A percentile compares a stretch with the other conserved stretches of the same genome.
Evolutionary conservation across 2,888 invertebrate genomes (phyloP).

Genomic region (Phortica magna): DNA sequence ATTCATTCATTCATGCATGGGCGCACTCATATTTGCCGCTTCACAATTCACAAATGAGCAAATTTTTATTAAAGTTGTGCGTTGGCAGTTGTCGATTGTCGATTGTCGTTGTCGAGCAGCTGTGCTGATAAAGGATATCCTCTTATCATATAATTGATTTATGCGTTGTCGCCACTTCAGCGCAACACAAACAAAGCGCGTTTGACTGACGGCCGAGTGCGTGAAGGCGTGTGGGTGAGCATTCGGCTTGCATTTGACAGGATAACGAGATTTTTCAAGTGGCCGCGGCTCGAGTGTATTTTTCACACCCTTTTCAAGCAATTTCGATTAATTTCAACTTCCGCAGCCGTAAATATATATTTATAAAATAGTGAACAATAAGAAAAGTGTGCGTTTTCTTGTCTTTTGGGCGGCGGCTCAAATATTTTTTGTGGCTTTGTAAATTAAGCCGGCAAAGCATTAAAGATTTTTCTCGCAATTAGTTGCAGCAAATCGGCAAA

Average conservation of each 20-base stretch:
- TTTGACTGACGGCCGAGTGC: slow-evolving; percentile 58
- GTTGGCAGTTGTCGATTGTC: background rate
- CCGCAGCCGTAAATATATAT: background rate
- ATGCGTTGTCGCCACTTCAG: slow-evolving; percentile 26
- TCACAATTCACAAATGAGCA: no score
- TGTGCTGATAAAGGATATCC: slow-evolving; percentile 28
- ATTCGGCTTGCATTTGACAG: slow-evolving; percentile 69
- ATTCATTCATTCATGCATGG: background rate
- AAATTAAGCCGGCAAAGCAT: slow-evolving; percentile 49
- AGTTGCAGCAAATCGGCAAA: slow-evolving; percentile 60
- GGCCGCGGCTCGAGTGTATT: slow-evolving; percentile 51
- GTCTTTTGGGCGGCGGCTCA: no score
- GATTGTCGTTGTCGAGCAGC: background rate
- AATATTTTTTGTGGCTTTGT: slow-evolving; percentile 22
- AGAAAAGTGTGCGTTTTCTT: background rate
- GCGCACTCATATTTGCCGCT: no score
- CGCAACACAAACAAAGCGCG: slow-evolving; percentile 16
- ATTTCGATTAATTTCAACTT: background rate
- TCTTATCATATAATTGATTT: slow-evolving; percentile 33
- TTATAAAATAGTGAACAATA: background rate
- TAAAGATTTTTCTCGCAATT: slow-evolving; percentile 68
- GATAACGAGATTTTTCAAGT: slow-evolving; percentile 76
- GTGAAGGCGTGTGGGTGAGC: slow-evolving; percentile 44
- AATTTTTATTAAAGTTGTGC: background rate
- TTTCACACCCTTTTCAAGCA: slow-evolving; percentile 58